These are phyloP conservation scores for Bicyclus anynana DNA, from an alignment of 1,140 invertebrate species.

Conservation along the genomic window DNA sequence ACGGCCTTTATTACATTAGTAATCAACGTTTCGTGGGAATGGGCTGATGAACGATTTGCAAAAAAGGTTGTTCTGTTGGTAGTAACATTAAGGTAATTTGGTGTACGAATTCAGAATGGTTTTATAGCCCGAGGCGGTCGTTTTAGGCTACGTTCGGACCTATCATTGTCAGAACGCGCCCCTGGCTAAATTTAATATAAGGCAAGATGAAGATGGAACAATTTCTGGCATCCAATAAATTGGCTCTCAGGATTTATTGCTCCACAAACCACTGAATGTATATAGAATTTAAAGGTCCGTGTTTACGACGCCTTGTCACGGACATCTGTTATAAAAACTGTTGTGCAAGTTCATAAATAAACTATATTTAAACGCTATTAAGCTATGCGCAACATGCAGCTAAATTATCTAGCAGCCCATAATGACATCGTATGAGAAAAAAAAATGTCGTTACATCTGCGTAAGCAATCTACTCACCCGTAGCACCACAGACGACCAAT, in stretches of 20 bases:
- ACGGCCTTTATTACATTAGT: conserved; percentile 49
- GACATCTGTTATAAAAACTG: conserved; percentile 20
- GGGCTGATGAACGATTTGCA: conserved; percentile 44
- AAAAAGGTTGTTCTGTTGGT: conserved; percentile 68
- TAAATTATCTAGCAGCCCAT: conserved; percentile 10
- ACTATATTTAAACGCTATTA: conserved; percentile 18
- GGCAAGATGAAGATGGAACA: conserved; percentile 54
- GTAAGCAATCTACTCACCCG: conserved; percentile 40
- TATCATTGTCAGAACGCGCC: conserved; percentile 50
- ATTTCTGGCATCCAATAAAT: conserved; percentile 57
- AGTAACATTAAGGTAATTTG: conserved; percentile 73
- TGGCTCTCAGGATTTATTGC: conserved; percentile 58
- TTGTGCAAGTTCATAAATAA: conserved; percentile 19
- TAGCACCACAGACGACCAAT: conserved; percentile 55
- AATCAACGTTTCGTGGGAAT: conserved; percentile 45
- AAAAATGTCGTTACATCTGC: conserved; percentile 40
- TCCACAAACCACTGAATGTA: conserved; percentile 41
- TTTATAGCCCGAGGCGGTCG: conserved; percentile 60
- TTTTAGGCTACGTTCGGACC: conserved; percentile 50
- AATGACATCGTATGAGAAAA: conserved; percentile 25
- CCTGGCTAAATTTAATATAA: conserved; percentile 46
- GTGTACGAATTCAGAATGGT: conserved; percentile 59
- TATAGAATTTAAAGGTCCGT: conserved; percentile 36
- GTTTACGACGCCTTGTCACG: conserved; percentile 30
- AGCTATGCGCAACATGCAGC: conserved; percentile 9